phyloP scores from a whole-genome alignment of 2,113 vertebrate species.

The Mormyrus iriodes region DNA sequence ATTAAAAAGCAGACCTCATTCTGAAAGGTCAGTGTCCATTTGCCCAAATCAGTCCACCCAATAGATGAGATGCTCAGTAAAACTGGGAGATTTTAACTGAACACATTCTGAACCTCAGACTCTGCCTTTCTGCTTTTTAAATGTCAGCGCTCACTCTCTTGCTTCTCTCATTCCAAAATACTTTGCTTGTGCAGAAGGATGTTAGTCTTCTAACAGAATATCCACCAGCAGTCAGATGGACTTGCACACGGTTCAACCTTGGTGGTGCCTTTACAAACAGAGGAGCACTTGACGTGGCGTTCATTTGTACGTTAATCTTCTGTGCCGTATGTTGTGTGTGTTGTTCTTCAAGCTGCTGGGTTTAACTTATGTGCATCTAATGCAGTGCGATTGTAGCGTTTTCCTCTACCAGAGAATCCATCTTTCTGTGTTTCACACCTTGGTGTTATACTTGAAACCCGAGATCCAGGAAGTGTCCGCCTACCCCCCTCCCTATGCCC shows the following conservation, averaged over 20 bases:
- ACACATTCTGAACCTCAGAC: neutral
- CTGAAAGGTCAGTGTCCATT: neutral
- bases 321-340: constrained; percentile 34
- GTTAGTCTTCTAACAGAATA: constrained; percentile 15
- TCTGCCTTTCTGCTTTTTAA: neutral
- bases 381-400: constrained; percentile 38
- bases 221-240: constrained; percentile 33
- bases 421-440: constrained; percentile 35
- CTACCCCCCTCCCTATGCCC: constrained; percentile 27
- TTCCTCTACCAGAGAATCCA: constrained; percentile 29
- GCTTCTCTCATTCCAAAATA: constrained; percentile 9
- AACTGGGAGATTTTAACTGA: constrained; percentile 16
- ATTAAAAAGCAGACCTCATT: neutral
- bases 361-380: constrained; percentile 48
- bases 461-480: constrained; percentile 39
- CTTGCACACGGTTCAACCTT: constrained; percentile 35
- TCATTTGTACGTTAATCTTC: constrained; percentile 33
- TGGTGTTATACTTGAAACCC: constrained; percentile 40
- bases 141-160: neutral
- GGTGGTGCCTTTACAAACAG: constrained; percentile 25
- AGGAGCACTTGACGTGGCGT: constrained; percentile 24
- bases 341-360: constrained; percentile 47
- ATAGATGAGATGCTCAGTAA: neutral
- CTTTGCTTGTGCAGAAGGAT: neutral
- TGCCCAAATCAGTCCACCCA: neutral